Percentiles rank a stretch among this genome's conserved stretches.
phyloP scores from a whole-genome alignment of 2,113 vertebrate genomes.

The Pygathrix nemaeus region DNA sequence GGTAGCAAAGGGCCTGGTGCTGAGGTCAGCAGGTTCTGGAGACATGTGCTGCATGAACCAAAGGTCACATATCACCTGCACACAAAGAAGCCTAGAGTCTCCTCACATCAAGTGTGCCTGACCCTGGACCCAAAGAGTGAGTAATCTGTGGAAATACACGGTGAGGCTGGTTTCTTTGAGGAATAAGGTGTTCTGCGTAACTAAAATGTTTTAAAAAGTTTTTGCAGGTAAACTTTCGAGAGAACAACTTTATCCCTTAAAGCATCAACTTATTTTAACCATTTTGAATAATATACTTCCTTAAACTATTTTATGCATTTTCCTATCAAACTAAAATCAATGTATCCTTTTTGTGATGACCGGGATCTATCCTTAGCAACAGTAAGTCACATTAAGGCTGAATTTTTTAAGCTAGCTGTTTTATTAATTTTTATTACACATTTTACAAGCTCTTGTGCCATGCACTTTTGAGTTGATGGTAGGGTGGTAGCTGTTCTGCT shows the following conservation, averaged over 20 bases:
- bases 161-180: neutral
- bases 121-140: neutral
- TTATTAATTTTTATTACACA: neutral
- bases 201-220: neutral
- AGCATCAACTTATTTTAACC: neutral
- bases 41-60: neutral
- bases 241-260: neutral
- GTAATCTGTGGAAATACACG: neutral
- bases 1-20: neutral
- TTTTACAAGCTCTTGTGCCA: neutral
- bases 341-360: neutral
- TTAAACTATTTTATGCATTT: slow-evolving; percentile 32
- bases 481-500: neutral
- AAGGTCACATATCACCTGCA: neutral
- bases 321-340: neutral
- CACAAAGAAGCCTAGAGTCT: neutral
- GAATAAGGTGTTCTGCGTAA: neutral
- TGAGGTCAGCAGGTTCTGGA: neutral
- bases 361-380: neutral
- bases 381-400: neutral
- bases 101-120: neutral
- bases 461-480: neutral
- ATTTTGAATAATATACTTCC: neutral
- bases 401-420: neutral
- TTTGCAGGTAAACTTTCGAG: slow-evolving; percentile 12